phyloP scores from a whole-genome alignment of 2,797 vertebrate species.

The Danionella dracula region DNA sequence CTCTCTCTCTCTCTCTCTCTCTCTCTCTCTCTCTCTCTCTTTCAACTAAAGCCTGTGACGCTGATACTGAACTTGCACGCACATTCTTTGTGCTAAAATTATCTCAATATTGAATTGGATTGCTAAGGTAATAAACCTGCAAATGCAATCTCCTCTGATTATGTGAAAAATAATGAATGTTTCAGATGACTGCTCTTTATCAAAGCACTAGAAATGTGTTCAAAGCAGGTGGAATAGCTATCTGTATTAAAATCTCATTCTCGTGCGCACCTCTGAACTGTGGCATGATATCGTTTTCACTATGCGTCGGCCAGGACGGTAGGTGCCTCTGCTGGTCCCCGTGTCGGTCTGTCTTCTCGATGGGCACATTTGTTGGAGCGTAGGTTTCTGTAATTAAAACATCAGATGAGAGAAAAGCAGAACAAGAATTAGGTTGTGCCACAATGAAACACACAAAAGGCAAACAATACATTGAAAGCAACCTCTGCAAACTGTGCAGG shows the following conservation, averaged over 20 bases:
- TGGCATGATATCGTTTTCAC: conserved; percentile 80
- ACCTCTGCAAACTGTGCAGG: background rate
- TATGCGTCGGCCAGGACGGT: conserved; percentile 74
- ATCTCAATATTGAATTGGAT: background rate
- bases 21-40: no score
- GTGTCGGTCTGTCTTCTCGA: conserved; percentile 80
- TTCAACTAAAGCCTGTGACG: no score
- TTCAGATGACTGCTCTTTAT: no score
- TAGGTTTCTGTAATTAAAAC: conserved; percentile 66
- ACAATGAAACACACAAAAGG: background rate
- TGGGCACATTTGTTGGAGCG: conserved; percentile 78
- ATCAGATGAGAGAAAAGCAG: background rate
- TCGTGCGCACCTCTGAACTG: conserved; percentile 72
- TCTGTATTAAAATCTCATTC: background rate
- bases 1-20: no score
- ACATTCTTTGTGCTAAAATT: no score
- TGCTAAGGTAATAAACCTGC: background rate
- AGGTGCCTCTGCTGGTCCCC: conserved; percentile 64
- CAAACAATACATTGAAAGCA: background rate
- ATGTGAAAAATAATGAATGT: no score
- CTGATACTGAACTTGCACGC: no score
- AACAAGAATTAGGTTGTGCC: background rate
- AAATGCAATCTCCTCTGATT: no score
- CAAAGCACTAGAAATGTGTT: no score
- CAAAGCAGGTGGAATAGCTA: background rate